Evolutionary conservation across 2,888 invertebrate species (phyloP).

Genomic region (Erebia ligea): DNA sequence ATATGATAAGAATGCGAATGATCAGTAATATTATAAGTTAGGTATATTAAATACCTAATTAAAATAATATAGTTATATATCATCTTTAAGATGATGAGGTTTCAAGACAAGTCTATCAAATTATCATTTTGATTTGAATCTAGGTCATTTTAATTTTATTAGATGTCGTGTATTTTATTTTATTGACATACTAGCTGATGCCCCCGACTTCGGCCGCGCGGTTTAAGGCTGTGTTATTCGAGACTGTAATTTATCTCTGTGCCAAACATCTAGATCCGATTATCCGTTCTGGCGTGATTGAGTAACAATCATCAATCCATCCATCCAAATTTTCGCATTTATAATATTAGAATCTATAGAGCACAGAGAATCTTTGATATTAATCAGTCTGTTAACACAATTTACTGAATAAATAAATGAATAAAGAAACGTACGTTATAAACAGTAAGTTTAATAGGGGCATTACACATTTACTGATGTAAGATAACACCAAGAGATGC

Average conservation of each 20-base stretch:
- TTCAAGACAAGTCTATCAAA: neutral
- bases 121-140: neutral
- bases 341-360: too few species aligned
- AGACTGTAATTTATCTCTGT: too few species aligned
- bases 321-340: too few species aligned
- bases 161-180: neutral
- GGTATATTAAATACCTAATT: too few species aligned
- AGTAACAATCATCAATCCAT: too few species aligned
- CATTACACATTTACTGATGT: constrained; percentile 31
- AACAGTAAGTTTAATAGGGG: constrained; percentile 10
- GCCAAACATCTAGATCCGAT: too few species aligned
- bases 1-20: too few species aligned
- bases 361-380: neutral
- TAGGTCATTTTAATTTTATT: neutral
- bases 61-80: too few species aligned
- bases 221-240: too few species aligned
- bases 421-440: neutral
- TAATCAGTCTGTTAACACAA: neutral
- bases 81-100: neutral
- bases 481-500: constrained; percentile 30
- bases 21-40: too few species aligned
- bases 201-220: too few species aligned
- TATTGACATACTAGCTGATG: neutral
- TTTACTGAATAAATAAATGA: constrained; percentile 9
- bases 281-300: too few species aligned